Base-by-base conservation (phyloP, 2,797 vertebrate genomes). In the Alcedo atthis region DNA sequence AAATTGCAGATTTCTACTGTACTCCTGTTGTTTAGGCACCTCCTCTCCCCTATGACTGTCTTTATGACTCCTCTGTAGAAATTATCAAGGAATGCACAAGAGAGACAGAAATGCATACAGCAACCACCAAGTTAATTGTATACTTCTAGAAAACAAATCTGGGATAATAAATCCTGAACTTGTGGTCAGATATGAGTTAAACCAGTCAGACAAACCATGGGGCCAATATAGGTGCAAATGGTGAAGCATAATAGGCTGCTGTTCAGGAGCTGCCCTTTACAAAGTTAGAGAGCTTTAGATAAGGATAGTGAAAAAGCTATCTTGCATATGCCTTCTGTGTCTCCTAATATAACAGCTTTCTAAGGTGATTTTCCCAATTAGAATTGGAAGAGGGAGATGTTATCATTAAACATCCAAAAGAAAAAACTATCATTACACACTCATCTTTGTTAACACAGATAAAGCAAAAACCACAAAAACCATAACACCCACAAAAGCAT, bases 101-200 rank as follows among this genome's bases (percentile, higher is more conserved):
- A 57, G 4, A 49, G 17, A 66, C 19, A 24, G 21, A 24, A 4
- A 54, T 43, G 49, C 66, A 84, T 37, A 45, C 14, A 92, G 54
- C 19, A 53, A 71, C 55, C 26, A n/a, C 18, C 48, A 77, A n/a
- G 8, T 35, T 45, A 71, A 68, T 0, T 30, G 10, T 12, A 9
- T 11, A 24, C 10, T 13, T 42, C 8, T 30, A 26, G 17, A 26
- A 25, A 74, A 83, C 2, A 61, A 49, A 40, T 55, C 10, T 32
- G 37, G 40, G n/a, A 49, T 33, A 49, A 70, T 5, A 46, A 53
- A 28, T 53, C 77, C 21, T 3, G 1, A 58, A 54, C 53, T 42
- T 32, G 20, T 10, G 21, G 22, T 45, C 28, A 76, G 32, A 16
- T 24, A 7, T 0, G 0, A 85, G 15, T 33, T 45, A 48, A 75